Evolutionary conservation across 2,888 invertebrate genomes (phyloP), one percentile per base, ranked within the genome.

Genomic region (Ferrisia virgata): DNA sequence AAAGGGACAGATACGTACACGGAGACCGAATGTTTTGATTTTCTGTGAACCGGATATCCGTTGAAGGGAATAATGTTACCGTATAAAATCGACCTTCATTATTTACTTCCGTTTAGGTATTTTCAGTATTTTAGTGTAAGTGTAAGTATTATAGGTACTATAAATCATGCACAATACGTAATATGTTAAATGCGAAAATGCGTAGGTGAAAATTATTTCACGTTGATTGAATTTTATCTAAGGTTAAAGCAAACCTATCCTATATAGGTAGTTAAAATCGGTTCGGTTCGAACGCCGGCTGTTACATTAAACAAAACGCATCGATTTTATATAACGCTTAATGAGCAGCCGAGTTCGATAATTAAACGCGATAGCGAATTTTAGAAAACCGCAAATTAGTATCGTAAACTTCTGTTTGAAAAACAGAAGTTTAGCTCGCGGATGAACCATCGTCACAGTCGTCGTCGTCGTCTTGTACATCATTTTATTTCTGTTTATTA

Each of bases 41-140:
- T 76, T 76, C 72, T 8, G 36, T 76, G 5, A 36, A 6, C 80
- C 80, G 80, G 80, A 80, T 47, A 80, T 80, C 80, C 80, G 80
- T 80, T 43, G 13, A 80, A 43, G 47, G 53, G 80, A 47, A 80
- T 80, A 47, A 76, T 80, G 53, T 53, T 47, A 47, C 31, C 53
- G 80, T 80, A 80, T 80, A 33, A 33, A 47, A 47, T 80, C 80
- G 80, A 47, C 80, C 80, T 80, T 80, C 47, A 53, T 33, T 33
- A 47, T 47, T 80, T 31, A 80, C 53, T 80, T 80, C 80, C 80
- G 80, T 76, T 76, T 33, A 36, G 36, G 25, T 58, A 64, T 64
- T 64, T 28, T 64, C 64, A 28, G 11, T 28, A 11, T 15, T 28
- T 6, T 47, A 13, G 15, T 47, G 47, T n/a, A 47, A 1, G n/a